These are phyloP conservation scores for Aspidapion aeneum DNA, from an alignment of 2,888 invertebrate species.

Conservation along the genomic window DNA sequence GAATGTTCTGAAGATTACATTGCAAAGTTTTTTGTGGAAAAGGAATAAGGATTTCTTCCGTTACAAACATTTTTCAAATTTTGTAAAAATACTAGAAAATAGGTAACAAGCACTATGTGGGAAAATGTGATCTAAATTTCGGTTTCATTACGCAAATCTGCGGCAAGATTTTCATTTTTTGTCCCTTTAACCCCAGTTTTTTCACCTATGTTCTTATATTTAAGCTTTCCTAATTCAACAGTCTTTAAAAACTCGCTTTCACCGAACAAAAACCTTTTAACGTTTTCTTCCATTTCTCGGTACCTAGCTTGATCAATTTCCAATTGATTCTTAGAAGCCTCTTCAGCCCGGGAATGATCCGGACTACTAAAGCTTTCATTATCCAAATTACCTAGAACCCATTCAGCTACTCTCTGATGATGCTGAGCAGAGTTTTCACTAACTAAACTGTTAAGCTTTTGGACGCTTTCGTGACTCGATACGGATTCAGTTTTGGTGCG, in stretches of 20 bases:
- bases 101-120: no score
- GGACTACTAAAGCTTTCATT: conserved; percentile 51
- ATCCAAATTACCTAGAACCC: conserved; percentile 66
- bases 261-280: conserved; percentile 65
- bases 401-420: conserved; percentile 61
- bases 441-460: conserved; percentile 25
- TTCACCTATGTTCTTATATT: conserved; percentile 36
- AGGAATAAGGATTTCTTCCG: no score
- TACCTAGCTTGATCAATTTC: conserved; percentile 50
- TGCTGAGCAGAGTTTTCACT: conserved; percentile 37
- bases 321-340: conserved; percentile 7
- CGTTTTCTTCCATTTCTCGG: conserved; percentile 73
- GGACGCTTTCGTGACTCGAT: conserved; percentile 17
- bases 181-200: conserved; percentile 14
- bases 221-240: conserved; percentile 42
- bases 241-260: conserved; percentile 44
- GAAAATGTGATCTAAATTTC: conserved; percentile 38
- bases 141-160: conserved; percentile 35
- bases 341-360: conserved; percentile 39
- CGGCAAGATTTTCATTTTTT: conserved; percentile 14
- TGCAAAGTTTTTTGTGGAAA: no score
- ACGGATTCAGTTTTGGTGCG: conserved; percentile 13
- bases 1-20: conserved; percentile 2
- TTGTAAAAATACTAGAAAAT: no score
- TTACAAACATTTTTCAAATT: no score